These are phyloP conservation scores for Zootoca vivipara DNA, from an alignment of 2,113 vertebrate species.

Conservation along the genomic window DNA sequence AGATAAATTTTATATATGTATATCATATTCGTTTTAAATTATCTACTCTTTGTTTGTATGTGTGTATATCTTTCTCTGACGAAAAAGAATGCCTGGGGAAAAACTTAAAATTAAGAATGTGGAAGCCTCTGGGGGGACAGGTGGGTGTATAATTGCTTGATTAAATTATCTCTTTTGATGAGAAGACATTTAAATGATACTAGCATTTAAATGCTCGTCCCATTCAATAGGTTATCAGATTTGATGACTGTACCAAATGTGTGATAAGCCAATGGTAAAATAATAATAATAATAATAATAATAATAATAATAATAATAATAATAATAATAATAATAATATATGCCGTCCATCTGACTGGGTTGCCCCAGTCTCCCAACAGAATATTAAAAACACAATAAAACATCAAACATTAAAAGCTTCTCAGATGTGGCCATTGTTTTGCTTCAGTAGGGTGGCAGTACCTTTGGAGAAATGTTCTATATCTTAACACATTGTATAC, in stretches of 20 bases:
- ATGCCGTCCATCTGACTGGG: too few species aligned
- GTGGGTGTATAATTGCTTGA: background rate
- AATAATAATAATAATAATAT: too few species aligned
- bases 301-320: too few species aligned
- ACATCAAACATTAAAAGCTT: too few species aligned
- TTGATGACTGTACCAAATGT: background rate
- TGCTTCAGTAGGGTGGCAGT: background rate
- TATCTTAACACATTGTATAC: background rate
- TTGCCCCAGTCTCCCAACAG: too few species aligned
- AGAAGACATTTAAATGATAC: background rate
- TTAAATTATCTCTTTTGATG: background rate
- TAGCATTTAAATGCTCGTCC: background rate
- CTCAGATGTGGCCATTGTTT: background rate
- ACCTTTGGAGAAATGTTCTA: background rate
- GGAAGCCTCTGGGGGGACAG: background rate
- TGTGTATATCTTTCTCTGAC: too few species aligned
- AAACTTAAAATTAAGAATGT: background rate
- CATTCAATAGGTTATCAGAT: background rate
- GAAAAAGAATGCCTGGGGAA: background rate
- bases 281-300: too few species aligned
- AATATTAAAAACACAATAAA: too few species aligned
- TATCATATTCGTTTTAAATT: background rate
- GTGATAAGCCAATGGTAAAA: rapidly evolving
- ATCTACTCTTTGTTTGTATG: background rate
- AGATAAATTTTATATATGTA: background rate